Evolutionary conservation across 2,888 invertebrate genomes (phyloP).

Genomic region (Lasioglossum lativentre): DNA sequence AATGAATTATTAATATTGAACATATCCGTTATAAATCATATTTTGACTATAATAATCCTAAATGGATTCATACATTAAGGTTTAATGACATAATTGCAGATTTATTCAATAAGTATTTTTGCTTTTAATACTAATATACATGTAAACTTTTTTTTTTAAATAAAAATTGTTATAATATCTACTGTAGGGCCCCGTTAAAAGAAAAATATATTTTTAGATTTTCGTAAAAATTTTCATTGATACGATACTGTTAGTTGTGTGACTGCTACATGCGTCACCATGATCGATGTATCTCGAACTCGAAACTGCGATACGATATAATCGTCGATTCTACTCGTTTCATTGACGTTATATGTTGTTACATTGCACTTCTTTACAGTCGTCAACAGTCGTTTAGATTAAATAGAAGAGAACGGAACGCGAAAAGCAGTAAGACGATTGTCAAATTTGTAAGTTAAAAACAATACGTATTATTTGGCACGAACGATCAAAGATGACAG

Average conservation of each 20-base stretch:
- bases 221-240: slow-evolving; percentile 21
- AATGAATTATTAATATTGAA: too few relatives aligned
- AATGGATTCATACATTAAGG: background rate
- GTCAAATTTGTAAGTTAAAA: slow-evolving; percentile 37
- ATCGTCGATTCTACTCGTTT: slow-evolving; percentile 50
- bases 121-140: background rate
- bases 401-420: slow-evolving; percentile 32
- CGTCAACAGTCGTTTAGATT: slow-evolving; percentile 48
- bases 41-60: too few relatives aligned
- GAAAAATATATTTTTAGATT: slow-evolving; percentile 9
- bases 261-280: slow-evolving; percentile 55
- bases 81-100: background rate
- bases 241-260: slow-evolving; percentile 56
- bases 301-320: slow-evolving; percentile 47
- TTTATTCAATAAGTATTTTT: background rate
- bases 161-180: background rate
- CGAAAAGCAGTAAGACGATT: slow-evolving; percentile 14
- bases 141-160: background rate
- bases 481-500: slow-evolving; percentile 4
- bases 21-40: background rate
- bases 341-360: slow-evolving; percentile 50
- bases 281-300: slow-evolving; percentile 70
- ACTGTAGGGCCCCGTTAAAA: background rate
- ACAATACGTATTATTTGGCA: slow-evolving; percentile 33
- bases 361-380: slow-evolving; percentile 19